Evolutionary conservation across 2,888 invertebrate genomes (phyloP).

Genomic region (Epirrhoe tristata): DNA sequence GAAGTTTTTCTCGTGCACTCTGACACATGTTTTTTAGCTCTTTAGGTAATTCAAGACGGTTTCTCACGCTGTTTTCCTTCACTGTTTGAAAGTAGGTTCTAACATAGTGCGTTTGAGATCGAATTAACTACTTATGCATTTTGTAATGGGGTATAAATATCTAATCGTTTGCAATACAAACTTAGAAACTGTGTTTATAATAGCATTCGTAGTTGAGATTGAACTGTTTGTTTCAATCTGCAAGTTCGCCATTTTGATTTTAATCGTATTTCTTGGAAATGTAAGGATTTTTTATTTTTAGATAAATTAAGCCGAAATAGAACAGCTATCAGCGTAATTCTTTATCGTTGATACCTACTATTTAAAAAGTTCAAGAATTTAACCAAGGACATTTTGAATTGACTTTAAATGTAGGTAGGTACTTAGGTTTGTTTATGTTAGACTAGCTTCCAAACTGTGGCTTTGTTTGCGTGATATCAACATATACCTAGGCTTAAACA

Average conservation of each 20-base stretch:
- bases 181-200: conserved; percentile 17
- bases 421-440: too few species aligned
- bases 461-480: too few species aligned
- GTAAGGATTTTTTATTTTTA: conserved; percentile 2
- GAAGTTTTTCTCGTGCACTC: too few species aligned
- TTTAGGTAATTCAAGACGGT: too few species aligned
- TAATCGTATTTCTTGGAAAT: conserved; percentile 18
- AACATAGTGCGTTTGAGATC: conserved; percentile 4
- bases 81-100: too few species aligned
- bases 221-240: conserved; percentile 31
- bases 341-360: not conserved
- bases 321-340: not conserved
- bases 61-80: too few species aligned
- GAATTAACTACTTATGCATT: not conserved
- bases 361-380: too few species aligned
- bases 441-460: too few species aligned
- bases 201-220: conserved; percentile 15
- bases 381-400: too few species aligned
- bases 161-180: conserved; percentile 25
- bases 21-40: too few species aligned
- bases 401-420: too few species aligned
- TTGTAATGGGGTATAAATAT: conserved; percentile 26
- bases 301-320: not conserved
- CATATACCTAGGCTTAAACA: too few species aligned
- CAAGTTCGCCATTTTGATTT: conserved; percentile 19